Evolutionary conservation across 2,888 invertebrate species (phyloP).

Genomic region (Leucophenga montana): DNA sequence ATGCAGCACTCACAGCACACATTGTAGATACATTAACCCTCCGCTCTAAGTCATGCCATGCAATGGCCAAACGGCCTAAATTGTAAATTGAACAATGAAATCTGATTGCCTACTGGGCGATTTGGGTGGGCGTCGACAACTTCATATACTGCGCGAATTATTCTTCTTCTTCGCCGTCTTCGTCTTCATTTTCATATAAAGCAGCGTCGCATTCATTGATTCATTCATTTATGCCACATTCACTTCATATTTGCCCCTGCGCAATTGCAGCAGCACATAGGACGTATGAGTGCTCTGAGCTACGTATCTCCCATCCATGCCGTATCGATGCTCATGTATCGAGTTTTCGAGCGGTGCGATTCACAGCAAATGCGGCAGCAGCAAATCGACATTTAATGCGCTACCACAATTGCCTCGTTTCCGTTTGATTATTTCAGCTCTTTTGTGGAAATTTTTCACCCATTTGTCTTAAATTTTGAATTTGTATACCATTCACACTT

Average conservation of each 20-base stretch:
- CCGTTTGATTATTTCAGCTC: conserved; percentile 47
- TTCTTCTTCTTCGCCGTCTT: background rate
- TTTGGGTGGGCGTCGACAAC: conserved; percentile 56
- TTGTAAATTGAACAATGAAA: conserved; percentile 15
- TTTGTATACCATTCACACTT: too few relatives aligned
- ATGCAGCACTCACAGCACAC: background rate
- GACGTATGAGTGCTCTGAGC: conserved; percentile 59
- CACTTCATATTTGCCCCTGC: background rate
- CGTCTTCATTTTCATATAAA: too few relatives aligned
- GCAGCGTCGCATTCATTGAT: background rate
- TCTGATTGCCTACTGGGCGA: conserved; percentile 56
- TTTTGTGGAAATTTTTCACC: background rate
- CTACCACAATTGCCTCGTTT: conserved; percentile 57
- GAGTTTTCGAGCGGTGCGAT: conserved; percentile 50
- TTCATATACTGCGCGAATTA: conserved; percentile 20
- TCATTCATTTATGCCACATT: background rate
- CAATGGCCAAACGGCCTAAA: background rate
- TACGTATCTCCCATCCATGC: conserved; percentile 37
- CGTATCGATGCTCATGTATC: conserved; percentile 42
- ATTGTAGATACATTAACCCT: background rate
- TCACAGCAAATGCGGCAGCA: conserved; percentile 53
- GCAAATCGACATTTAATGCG: conserved; percentile 65
- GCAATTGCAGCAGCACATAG: too few relatives aligned
- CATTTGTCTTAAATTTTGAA: too few relatives aligned
- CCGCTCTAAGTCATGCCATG: background rate